Base-by-base conservation (phyloP, 2,113 vertebrate genomes). In the Lepus timidus region DNA sequence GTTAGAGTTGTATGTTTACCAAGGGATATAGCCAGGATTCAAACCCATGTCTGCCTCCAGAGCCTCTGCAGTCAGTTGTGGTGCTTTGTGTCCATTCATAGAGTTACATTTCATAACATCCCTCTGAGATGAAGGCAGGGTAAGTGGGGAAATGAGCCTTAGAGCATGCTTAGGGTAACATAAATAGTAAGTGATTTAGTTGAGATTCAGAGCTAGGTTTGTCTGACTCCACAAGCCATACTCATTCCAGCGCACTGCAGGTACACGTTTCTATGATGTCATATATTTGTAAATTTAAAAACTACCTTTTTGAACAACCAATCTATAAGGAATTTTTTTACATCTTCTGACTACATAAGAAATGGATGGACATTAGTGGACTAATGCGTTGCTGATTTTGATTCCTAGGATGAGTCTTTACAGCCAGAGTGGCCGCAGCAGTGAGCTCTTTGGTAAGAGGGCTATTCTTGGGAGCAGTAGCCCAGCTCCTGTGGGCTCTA, bases 341-440 rank as follows among this genome's bases (percentile, higher is more conserved):
- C 85, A 7, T 55, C n/a, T 94, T 90, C 58, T 83, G 70, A 93
- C 29, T 90, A 88, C 51, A 25, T 33, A 79, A 74, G 29, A 52
- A 78, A n/a, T 33, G 27, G n/a, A 22, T 89, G 51, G 67, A 61
- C 36, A 39, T 88, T n/a, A 13, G 9, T 64, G 82, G 88, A 62
- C 20, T 0, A 14, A 27, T 44, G 9, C 55, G 52, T 29, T 20
- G 25, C 25, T 91, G 78, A 67, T 85, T 79, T 85, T 39, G n/a
- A 1, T 64, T 36, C 22, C 70, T 36, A 65, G 36, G 78, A 19
- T 20, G 76, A 87, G 52, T 36, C 31, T 81, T 76, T 70, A 88
- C 44, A 80, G 85, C 31, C 44, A 12, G 14, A 39, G 25, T 14
- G 74, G n/a, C 44, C 33, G 22, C 23, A 39, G 39, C 33, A 20